These are phyloP conservation scores for human DNA, from an alignment of 2,113 vertebrate species.

Conservation along the genomic window GRCh38 chr11:104793501-104794000, in stretches of 20 bases:
- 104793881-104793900: neutral
- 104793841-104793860: neutral
- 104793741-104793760: neutral
- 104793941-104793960: neutral
- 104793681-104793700: neutral
- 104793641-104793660: neutral
- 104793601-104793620: neutral
- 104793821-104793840: neutral
- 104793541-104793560: neutral
- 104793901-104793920: neutral
- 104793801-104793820: neutral
- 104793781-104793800: neutral
- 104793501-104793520: neutral
- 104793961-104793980: neutral
- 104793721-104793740: neutral
- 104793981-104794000: neutral
- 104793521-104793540: neutral
- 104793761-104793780: neutral
- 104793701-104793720: neutral
- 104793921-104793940: neutral
- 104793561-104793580: neutral
- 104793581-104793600: neutral
- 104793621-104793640: neutral
- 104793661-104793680: neutral
- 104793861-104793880: neutral